A percentile compares a stretch with the other conserved stretches of the same genome.
Evolutionary conservation across 2,888 invertebrate genomes (phyloP).

Genomic region (Eupithecia abbreviata): DNA sequence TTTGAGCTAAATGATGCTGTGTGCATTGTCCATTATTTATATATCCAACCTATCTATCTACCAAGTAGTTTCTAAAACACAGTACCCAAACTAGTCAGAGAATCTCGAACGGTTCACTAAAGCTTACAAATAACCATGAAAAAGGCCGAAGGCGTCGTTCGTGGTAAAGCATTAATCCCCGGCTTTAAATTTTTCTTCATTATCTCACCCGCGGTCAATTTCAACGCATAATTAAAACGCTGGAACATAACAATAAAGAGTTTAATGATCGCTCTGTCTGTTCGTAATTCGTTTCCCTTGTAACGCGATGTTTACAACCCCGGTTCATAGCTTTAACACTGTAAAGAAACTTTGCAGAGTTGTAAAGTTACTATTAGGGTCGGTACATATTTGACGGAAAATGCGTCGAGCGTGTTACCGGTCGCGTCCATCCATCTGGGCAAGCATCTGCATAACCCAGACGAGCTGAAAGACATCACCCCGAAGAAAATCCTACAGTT

Average conservation of each 20-base stretch:
- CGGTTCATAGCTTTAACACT: not conserved
- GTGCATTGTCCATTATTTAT: too few species aligned
- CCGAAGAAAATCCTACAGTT: too few species aligned
- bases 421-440: too few species aligned
- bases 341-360: conserved; percentile 17
- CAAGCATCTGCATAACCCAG: too few species aligned
- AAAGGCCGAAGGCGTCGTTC: not conserved
- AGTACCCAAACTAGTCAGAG: not conserved
- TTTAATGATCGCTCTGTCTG: conserved; percentile 29
- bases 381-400: too few species aligned
- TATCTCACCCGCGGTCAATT: conserved; percentile 37
- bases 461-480: too few species aligned
- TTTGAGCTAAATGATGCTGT: too few species aligned
- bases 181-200: conserved; percentile 29
- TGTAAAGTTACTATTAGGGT: conserved; percentile 7
- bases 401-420: too few species aligned
- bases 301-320: conserved; percentile 24
- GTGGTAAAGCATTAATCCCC: not conserved
- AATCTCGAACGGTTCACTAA: not conserved
- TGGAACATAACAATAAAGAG: conserved; percentile 28
- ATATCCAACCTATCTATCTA: too few species aligned
- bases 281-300: conserved; percentile 26
- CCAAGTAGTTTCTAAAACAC: not conserved
- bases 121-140: not conserved
- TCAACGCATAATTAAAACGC: conserved; percentile 38